Evolutionary conservation across 2,797 vertebrate genomes (phyloP), one percentile per base, ranked within the genome.

Genomic region (Cryptoprocta ferox): DNA sequence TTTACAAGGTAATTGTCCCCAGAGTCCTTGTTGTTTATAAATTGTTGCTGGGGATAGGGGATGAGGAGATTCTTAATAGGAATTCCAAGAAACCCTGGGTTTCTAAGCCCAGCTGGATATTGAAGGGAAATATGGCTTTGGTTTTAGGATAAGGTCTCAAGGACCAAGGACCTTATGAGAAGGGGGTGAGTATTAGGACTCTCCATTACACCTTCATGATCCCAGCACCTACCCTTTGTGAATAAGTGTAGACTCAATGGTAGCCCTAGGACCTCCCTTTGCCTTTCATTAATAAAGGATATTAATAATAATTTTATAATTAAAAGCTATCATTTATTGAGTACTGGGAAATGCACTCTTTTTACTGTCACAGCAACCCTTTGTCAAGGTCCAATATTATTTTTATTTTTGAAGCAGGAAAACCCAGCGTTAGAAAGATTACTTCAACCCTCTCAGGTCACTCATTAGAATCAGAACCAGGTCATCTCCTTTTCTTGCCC

Each of bases 1-100:
- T 95, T 97, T 71, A 93, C 66, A 93, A 75, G 37, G 76, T 71
- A n/a, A 84, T 87, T 95, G 89, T 91, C 87, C 45, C 30, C 61
- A 78, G 82, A 96, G 82, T 3, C 0, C 87, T 84, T 76, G 50
- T 35, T 48, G 15, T 66, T 89, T 93, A 86, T 92, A 95, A 96
- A 91, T 84, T 96, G 66, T 79, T 68, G n/a, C 50, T 32, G 71
- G 6, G 18, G 0, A 9, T 70, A 26, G 8, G 26, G 56, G 83
- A 13, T 26, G 48, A 45, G 75, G 48, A 68, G 80, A 94, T 73
- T 83, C 91, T 96, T 95, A 84, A 89, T 2, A 95, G 88, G 73
- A 92, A 88, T 92, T 94, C 21, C 19, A 82, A 73, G 30, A 94
- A 91, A 83, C 10, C 35, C n/a, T 39, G n/a, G 24, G 65, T 15